Percentiles rank a stretch among this genome's conserved stretches.
These are phyloP conservation scores for Bufo gargarizans DNA, from an alignment of 2,113 vertebrate genomes.

Conservation along the genomic window DNA sequence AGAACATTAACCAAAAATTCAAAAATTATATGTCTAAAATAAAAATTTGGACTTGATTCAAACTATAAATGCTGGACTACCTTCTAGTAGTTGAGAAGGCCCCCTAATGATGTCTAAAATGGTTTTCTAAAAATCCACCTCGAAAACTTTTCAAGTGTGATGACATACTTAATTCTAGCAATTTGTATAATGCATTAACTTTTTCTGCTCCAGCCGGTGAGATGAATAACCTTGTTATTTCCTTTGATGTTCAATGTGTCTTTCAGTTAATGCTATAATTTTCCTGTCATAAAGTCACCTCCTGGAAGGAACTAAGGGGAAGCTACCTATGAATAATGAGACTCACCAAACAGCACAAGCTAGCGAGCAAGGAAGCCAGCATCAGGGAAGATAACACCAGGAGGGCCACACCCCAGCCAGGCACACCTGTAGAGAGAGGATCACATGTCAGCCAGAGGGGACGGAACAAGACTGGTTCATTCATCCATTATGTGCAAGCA, in stretches of 20 bases:
- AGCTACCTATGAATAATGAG: neutral
- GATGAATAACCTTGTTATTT: neutral
- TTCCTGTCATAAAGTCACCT: neutral
- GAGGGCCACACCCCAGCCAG: conserved; percentile 45
- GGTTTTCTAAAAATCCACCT: too few species aligned
- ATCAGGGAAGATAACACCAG: conserved; percentile 37
- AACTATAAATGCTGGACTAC: too few species aligned
- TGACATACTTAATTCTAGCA: neutral
- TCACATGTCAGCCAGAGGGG: neutral
- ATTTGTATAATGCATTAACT: neutral
- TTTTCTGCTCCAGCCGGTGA: neutral
- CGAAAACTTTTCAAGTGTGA: neutral
- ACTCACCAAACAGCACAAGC: conserved; percentile 45
- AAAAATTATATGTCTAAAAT: too few species aligned
- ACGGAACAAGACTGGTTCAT: neutral
- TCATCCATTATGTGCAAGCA: too few species aligned
- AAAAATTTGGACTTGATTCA: too few species aligned
- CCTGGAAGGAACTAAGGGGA: neutral
- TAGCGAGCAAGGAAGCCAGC: conserved; percentile 34
- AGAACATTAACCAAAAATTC: too few species aligned
- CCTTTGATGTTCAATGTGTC: neutral
- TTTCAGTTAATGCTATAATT: neutral
- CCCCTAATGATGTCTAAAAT: neutral
- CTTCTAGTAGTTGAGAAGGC: too few species aligned
- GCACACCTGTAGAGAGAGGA: conserved; percentile 20